phyloP scores from a whole-genome alignment of 2,113 vertebrate genomes.

The Melanerpes aurifrons region DNA sequence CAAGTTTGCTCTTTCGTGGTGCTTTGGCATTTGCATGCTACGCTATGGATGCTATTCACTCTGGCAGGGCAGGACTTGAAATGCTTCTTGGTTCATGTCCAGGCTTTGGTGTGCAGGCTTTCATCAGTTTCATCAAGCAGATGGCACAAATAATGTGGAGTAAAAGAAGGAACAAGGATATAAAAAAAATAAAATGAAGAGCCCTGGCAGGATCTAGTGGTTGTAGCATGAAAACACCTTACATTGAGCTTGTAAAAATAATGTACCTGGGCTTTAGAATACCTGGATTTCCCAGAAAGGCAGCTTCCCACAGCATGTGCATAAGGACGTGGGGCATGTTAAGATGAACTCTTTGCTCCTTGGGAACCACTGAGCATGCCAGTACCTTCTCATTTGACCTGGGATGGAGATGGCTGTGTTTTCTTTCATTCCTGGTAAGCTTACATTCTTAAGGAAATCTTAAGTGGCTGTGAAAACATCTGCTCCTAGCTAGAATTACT shows the following conservation, averaged over 20 bases:
- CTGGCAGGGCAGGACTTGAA: not conserved
- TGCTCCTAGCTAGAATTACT: conserved; percentile 29
- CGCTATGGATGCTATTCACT: not conserved
- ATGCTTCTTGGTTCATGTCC: not conserved
- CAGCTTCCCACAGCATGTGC: not conserved
- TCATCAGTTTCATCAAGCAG: not conserved
- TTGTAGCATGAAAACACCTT: not conserved
- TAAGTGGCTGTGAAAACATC: conserved; percentile 22
- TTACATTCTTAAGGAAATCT: not conserved
- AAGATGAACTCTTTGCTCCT: not conserved
- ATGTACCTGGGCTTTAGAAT: not conserved
- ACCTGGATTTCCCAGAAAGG: not conserved
- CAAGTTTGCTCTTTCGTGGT: not conserved
- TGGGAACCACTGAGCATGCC: not conserved
- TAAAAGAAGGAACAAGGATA: not conserved
- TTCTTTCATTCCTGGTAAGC: not conserved
- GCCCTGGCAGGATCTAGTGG: not conserved
- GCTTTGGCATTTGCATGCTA: not conserved
- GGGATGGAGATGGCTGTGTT: not conserved
- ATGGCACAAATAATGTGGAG: not conserved
- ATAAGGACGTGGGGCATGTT: not conserved
- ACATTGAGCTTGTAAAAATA: not conserved
- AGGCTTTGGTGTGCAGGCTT: not conserved
- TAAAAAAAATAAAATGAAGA: not conserved
- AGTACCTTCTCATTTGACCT: not conserved